These are phyloP conservation scores for Gallinago jamesoni DNA, from an alignment of 2,113 vertebrate genomes.

Conservation along the genomic window DNA sequence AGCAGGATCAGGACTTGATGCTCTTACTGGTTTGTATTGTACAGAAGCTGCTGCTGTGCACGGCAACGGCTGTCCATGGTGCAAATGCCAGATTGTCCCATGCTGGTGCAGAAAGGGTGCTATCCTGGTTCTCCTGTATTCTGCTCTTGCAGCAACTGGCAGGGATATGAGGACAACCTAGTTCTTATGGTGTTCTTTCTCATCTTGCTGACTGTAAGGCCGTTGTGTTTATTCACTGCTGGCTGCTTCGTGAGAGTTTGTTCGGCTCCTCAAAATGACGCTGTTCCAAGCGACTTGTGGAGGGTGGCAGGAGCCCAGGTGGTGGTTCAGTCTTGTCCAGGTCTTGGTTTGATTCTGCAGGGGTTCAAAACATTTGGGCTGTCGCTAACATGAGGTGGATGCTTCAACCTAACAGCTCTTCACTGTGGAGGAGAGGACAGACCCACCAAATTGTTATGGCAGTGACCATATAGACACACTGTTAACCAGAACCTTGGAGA, in stretches of 20 bases:
- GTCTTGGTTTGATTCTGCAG: background rate
- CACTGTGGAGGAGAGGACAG: no score
- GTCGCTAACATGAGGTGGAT: background rate
- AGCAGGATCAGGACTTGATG: background rate
- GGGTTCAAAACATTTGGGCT: background rate
- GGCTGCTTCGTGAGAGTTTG: background rate
- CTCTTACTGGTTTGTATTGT: rapidly evolving
- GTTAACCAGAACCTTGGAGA: background rate
- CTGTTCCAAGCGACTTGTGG: background rate
- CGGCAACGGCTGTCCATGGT: background rate
- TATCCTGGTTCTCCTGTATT: background rate
- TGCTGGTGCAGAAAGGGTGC: rapidly evolving
- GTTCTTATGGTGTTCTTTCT: rapidly evolving
- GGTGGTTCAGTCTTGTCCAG: no score
- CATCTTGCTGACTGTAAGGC: background rate
- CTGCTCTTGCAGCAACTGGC: background rate
- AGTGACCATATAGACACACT: background rate
- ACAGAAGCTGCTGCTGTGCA: background rate
- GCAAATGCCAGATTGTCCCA: background rate
- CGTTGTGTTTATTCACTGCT: background rate
- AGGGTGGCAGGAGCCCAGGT: background rate
- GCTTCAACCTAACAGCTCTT: background rate
- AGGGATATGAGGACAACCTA: background rate
- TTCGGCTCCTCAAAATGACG: background rate
- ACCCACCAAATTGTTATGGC: background rate